Evolutionary conservation across 1,140 invertebrate species (phyloP).

Genomic region (Chlorops oryzae): DNA sequence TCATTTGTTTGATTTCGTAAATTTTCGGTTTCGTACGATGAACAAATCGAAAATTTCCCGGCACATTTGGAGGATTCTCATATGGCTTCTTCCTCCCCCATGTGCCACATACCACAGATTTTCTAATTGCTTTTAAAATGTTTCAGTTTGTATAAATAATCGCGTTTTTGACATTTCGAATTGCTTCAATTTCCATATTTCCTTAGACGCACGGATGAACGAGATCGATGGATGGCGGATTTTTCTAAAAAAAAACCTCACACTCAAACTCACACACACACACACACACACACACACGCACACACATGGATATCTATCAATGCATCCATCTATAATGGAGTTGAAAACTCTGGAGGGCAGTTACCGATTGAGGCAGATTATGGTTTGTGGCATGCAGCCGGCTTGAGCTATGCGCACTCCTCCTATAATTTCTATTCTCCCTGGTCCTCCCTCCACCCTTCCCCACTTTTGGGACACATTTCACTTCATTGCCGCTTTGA

Average conservation of each 20-base stretch:
- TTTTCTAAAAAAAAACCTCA: background rate
- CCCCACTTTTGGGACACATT: too few species aligned
- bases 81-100: conserved; percentile 30
- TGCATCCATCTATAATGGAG: background rate
- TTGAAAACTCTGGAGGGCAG: too few species aligned
- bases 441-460: too few species aligned
- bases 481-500: too few species aligned
- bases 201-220: too few species aligned
- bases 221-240: too few species aligned
- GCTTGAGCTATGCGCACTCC: too few species aligned
- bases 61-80: background rate
- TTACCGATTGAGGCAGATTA: too few species aligned
- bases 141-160: conserved; percentile 47
- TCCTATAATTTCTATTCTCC: too few species aligned
- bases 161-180: conserved; percentile 44
- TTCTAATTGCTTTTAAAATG: conserved; percentile 48
- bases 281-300: conserved; percentile 7
- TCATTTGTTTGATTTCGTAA: conserved; percentile 43
- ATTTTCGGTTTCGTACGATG: too few species aligned
- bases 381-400: too few species aligned
- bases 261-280: conserved; percentile 4
- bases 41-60: conserved; percentile 1
- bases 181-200: too few species aligned
- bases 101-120: conserved; percentile 46
- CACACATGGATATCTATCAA: background rate